A percentile compares a stretch with the other conserved stretches of the same genome.
Evolutionary conservation across 2,797 vertebrate species (phyloP).

Genomic region (Pangasius macronema): DNA sequence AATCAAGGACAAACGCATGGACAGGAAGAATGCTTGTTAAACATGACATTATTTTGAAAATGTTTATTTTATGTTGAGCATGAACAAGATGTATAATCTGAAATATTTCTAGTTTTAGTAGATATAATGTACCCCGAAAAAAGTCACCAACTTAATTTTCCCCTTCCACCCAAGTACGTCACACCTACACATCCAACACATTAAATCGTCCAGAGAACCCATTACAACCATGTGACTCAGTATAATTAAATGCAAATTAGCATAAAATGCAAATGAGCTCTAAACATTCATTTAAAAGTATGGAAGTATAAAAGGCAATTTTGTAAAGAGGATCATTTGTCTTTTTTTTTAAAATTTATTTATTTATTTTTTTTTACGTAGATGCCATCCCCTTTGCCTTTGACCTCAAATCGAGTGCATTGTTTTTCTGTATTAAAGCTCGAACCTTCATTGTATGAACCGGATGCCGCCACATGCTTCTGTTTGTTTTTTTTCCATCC

Average conservation of each 20-base stretch:
- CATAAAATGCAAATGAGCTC: not conserved
- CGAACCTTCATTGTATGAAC: not conserved
- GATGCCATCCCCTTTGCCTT: not conserved
- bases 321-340: no score
- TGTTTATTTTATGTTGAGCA: not conserved
- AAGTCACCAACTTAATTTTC: no score
- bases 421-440: not conserved
- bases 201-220: no score
- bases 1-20: not conserved
- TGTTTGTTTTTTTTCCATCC: not conserved
- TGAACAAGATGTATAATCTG: not conserved
- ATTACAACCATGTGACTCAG: not conserved
- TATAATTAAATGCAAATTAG: not conserved
- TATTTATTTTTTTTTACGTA: no score
- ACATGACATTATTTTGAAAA: not conserved
- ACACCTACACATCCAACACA: no score
- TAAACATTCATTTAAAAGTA: no score
- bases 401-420: not conserved
- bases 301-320: no score
- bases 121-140: not conserved
- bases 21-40: not conserved
- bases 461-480: constrained; percentile 2
- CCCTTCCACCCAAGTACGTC: no score
- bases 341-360: no score
- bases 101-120: not conserved